Conservation (phyloP, 2,113 vertebrate genomes). For the Vimba vimba region DNA sequence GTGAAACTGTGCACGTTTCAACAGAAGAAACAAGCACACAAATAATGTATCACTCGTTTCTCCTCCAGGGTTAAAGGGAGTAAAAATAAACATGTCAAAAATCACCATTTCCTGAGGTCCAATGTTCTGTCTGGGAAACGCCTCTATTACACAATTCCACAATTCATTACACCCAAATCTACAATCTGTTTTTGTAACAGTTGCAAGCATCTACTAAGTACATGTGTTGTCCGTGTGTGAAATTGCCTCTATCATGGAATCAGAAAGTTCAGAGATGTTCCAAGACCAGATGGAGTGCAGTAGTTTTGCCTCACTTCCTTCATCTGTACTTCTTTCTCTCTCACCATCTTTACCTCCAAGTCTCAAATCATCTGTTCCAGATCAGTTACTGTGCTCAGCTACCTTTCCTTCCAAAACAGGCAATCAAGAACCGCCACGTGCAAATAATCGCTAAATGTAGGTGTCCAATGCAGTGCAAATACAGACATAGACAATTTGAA, state of each 20-base stretch:
- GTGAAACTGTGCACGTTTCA: neutral
- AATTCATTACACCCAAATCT: conserved; percentile 7
- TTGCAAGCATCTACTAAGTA: neutral
- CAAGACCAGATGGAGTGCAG: neutral
- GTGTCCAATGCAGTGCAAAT: neutral
- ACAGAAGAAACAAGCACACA: neutral
- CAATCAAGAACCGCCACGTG: neutral
- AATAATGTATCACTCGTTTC: neutral
- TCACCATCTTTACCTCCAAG: neutral
- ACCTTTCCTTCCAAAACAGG: neutral
- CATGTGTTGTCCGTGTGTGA: neutral
- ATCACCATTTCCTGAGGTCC: neutral
- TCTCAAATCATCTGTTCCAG: too few species aligned
- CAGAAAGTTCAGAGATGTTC: neutral
- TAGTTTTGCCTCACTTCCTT: neutral
- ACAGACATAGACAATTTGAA: neutral
- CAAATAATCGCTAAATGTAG: neutral
- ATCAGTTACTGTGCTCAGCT: neutral
- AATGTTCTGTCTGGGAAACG: conserved; percentile 7
- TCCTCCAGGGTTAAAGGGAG: conserved; percentile 12
- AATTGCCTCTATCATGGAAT: neutral
- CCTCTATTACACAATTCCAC: conserved; percentile 9
- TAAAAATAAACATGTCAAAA: conserved; percentile 27
- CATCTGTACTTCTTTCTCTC: neutral
- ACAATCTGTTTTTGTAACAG: conserved; percentile 6